These are phyloP conservation scores for Gibbula magus DNA, from an alignment of 2,888 invertebrate species.

Conservation along the genomic window DNA sequence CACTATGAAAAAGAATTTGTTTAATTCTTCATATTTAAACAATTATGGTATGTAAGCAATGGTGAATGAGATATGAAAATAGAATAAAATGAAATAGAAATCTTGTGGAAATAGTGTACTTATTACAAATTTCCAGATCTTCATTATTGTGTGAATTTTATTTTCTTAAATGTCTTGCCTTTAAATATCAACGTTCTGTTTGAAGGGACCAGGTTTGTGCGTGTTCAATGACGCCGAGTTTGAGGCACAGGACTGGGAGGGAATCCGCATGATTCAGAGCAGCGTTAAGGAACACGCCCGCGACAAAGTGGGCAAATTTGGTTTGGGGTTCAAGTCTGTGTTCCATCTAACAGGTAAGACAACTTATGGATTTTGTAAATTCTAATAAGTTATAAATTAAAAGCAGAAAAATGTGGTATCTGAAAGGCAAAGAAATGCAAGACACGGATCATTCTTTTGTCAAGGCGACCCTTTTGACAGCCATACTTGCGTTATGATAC, in stretches of 20 bases:
- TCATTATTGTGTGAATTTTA: neutral
- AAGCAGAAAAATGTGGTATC: too few relatives aligned
- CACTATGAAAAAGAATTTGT: too few relatives aligned
- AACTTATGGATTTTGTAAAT: neutral
- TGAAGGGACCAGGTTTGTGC: slow-evolving; percentile 66
- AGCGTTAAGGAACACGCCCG: slow-evolving; percentile 67
- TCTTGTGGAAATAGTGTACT: neutral
- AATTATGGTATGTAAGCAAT: too few relatives aligned
- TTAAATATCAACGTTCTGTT: too few relatives aligned
- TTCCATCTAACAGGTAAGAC: slow-evolving; percentile 69
- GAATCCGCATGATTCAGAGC: slow-evolving; percentile 62
- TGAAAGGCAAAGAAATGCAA: too few relatives aligned
- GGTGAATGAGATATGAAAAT: too few relatives aligned
- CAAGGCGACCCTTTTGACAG: too few relatives aligned
- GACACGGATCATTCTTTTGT: too few relatives aligned
- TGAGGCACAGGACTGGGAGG: slow-evolving; percentile 63
- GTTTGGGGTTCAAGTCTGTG: slow-evolving; percentile 71
- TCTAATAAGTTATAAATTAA: too few relatives aligned
- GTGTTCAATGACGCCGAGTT: slow-evolving; percentile 67
- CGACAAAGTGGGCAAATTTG: slow-evolving; percentile 69
- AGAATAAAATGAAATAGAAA: too few relatives aligned
- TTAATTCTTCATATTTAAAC: too few relatives aligned
- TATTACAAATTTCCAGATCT: neutral
- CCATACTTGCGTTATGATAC: too few relatives aligned
- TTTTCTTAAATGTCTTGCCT: neutral